Evolutionary conservation across 2,888 invertebrate species (phyloP), one percentile per base, ranked within the genome.

Genomic region (Cryptus viduatorius): DNA sequence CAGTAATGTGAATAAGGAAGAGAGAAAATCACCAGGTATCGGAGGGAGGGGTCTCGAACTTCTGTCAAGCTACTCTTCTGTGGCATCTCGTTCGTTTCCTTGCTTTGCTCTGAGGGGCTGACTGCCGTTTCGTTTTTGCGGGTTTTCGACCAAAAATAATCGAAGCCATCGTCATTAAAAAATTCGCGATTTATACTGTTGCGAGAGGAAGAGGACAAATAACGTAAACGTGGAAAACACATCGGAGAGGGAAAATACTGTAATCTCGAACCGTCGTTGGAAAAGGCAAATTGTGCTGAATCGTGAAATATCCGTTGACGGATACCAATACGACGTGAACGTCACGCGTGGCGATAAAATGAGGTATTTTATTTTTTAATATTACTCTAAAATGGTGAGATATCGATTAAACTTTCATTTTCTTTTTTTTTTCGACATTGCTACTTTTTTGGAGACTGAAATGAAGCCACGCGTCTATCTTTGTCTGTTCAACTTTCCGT

Each of bases 61-160:
- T 77, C 85, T 86, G 88, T 88, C 86, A 86, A 90, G 87, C 75
- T 84, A 84, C 85, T 81, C 80, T 85, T 81, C 65, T 83, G 87
- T 87, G 84, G 87, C 88, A 86, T 86, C 86, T 85, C 85, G 71
- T 82, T 79, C 84, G 76, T 76, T 83, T 84, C 77, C 71, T 76
- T 61, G 68, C 83, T 83, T 69, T 50, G 56, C 77, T 44, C 73
- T 67, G 53, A 65, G 53, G 44, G 16, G 64, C 68, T 65, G 69
- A 31, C 16, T 42, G 56, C 61, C 44, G 37, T 59, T n/a, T 73
- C 48, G 10, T 69, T 61, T 78, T 53, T 44, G 42, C 5, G 37
- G 69, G 48, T 69, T 75, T 50, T 1, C 61, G 16, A 5, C 37
- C 12, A 19, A n/a, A 46, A 46, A 59, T 50, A 53, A 53, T 37